phyloP scores from a whole-genome alignment of 2,797 vertebrate genomes.

The Ctenochaetus hawaiiensis region DNA sequence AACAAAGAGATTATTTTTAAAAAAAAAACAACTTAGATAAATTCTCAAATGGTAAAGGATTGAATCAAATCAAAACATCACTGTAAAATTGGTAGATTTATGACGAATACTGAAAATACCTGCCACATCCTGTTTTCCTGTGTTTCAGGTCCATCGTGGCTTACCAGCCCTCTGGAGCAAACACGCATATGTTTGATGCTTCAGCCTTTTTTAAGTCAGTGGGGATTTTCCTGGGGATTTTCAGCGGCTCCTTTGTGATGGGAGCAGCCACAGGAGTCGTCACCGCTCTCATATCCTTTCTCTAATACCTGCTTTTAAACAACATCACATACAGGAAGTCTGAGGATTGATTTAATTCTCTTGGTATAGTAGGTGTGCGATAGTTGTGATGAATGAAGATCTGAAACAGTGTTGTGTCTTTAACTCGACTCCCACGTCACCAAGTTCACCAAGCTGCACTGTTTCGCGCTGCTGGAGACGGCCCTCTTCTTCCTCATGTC shows the following conservation, averaged over 20 bases:
- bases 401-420: slow-evolving; percentile 68
- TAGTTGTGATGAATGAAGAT: neutral
- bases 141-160: slow-evolving; percentile 92
- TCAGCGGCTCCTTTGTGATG: slow-evolving; percentile 96
- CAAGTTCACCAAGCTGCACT: slow-evolving; percentile 96
- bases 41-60: neutral
- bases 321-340: neutral
- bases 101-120: neutral
- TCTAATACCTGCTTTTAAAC: neutral
- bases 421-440: slow-evolving; percentile 91
- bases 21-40: neutral
- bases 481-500: slow-evolving; percentile 99
- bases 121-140: slow-evolving; percentile 16
- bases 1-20: neutral
- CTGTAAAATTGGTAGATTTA: neutral
- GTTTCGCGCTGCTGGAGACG: slow-evolving; percentile 95
- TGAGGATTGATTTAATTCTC: accelerated
- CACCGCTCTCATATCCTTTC: slow-evolving; percentile 96
- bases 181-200: slow-evolving; percentile 95
- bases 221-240: slow-evolving; percentile 94
- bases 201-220: slow-evolving; percentile 95
- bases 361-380: too few relatives aligned
- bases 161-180: slow-evolving; percentile 94
- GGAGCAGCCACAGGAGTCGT: slow-evolving; percentile 95
- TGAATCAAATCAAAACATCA: neutral